These are phyloP conservation scores for Eulemur albifrons DNA, from an alignment of 2,797 vertebrate genomes.

Conservation along the genomic window DNA sequence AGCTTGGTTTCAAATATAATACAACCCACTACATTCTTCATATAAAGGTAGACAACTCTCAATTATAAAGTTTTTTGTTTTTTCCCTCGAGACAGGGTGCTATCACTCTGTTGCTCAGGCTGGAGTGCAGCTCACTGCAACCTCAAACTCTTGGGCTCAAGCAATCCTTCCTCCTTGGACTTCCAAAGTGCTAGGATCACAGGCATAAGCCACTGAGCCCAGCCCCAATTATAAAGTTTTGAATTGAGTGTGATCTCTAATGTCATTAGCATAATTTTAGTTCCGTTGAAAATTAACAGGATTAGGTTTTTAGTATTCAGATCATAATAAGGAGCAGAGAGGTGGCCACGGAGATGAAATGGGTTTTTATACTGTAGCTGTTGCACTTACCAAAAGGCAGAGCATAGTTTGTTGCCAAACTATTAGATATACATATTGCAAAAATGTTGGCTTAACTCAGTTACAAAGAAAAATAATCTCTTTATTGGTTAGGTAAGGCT, in stretches of 20 bases:
- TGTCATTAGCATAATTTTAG: neutral
- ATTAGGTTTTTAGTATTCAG: neutral
- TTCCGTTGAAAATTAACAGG: neutral
- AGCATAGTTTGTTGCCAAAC: neutral
- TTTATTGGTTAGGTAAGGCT: neutral
- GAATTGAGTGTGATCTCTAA: neutral
- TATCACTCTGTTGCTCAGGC: neutral
- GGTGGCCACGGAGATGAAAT: neutral
- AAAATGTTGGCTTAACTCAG: neutral
- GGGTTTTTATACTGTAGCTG: neutral
- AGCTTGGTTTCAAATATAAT: neutral
- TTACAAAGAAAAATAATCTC: neutral
- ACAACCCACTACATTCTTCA: neutral
- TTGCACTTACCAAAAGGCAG: neutral
- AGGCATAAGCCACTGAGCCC: neutral
- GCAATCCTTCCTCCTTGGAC: neutral
- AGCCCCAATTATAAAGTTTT: neutral
- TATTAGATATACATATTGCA: neutral
- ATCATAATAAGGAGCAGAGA: neutral
- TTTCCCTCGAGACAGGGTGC: neutral
- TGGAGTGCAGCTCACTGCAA: neutral
- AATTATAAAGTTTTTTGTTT: neutral
- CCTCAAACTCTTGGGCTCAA: neutral
- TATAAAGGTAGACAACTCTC: neutral
- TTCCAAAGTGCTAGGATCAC: neutral